Conservation (phyloP, 2,113 vertebrate genomes). For the Eleginops maclovinus region DNA sequence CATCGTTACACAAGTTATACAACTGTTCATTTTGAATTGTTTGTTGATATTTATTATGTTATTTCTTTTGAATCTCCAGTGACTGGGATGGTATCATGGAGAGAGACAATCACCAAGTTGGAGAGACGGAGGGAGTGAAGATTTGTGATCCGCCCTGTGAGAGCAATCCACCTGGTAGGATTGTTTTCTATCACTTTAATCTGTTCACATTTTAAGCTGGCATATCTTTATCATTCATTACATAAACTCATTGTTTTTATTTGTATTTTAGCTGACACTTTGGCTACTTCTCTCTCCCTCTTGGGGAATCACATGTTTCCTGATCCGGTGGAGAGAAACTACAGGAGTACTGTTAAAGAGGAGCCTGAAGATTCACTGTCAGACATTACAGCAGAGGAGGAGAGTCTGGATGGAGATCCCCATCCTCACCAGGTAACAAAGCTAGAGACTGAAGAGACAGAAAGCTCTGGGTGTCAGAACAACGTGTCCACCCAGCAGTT, state of each 20-base stretch:
- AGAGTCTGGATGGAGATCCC: slow-evolving; percentile 11
- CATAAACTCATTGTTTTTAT: slow-evolving; percentile 16
- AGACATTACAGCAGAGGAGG: slow-evolving; percentile 33
- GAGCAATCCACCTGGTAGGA: slow-evolving; percentile 61
- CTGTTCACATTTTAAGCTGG: not conserved
- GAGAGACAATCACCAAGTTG: slow-evolving; percentile 69
- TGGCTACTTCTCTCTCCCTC: slow-evolving; percentile 75
- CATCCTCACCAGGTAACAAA: slow-evolving; percentile 27
- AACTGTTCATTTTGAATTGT: not conserved
- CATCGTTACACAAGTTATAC: not conserved
- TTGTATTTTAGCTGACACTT: slow-evolving; percentile 56
- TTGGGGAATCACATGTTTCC: slow-evolving; percentile 77
- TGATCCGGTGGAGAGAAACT: slow-evolving; percentile 40
- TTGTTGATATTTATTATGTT: not conserved
- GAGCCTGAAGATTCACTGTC: slow-evolving; percentile 23
- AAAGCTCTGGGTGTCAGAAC: slow-evolving; percentile 37
- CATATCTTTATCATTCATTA: not conserved
- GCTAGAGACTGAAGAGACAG: slow-evolving; percentile 36
- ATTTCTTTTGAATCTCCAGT: slow-evolving; percentile 35
- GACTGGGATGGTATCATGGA: slow-evolving; percentile 82
- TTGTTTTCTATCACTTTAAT: not conserved
- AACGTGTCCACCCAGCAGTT: slow-evolving; percentile 25
- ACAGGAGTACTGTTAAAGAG: slow-evolving; percentile 7
- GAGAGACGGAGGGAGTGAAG: slow-evolving; percentile 62
- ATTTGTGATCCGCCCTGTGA: slow-evolving; percentile 57